A percentile compares a stretch with the other conserved stretches of the same genome.
Evolutionary conservation across 2,888 invertebrate genomes (phyloP).

Genomic region (Agrotis ipsilon): DNA sequence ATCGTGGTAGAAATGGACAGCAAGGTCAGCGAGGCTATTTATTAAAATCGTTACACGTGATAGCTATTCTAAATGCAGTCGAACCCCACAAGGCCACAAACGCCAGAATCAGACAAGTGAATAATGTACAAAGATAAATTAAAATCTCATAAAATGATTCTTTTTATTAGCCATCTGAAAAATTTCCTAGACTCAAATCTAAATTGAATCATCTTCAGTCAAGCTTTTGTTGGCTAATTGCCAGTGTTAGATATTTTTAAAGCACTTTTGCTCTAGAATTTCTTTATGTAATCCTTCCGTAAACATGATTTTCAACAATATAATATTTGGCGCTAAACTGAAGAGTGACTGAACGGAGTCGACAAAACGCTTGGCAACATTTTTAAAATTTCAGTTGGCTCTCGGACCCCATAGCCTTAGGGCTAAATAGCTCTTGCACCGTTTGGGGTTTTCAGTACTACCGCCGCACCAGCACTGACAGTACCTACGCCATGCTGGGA

Average conservation of each 20-base stretch:
- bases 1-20: not conserved
- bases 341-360: too few species aligned
- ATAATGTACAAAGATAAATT: slow-evolving; percentile 26
- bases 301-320: not conserved
- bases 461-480: too few species aligned
- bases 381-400: too few species aligned
- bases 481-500: too few species aligned
- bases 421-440: too few species aligned
- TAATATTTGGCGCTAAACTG: too few species aligned
- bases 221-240: slow-evolving; percentile 28
- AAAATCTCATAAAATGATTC: not conserved
- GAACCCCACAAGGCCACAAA: not conserved
- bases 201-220: slow-evolving; percentile 29
- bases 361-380: too few species aligned
- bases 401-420: too few species aligned
- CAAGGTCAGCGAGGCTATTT: not conserved
- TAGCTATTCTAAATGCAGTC: slow-evolving; percentile 9
- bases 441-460: too few species aligned
- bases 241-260: slow-evolving; percentile 21
- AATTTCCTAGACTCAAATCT: slow-evolving; percentile 14
- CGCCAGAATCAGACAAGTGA: not conserved
- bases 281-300: not conserved
- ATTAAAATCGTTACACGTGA: slow-evolving; percentile 13
- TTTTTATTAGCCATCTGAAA: slow-evolving; percentile 15
- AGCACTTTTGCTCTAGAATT: not conserved